Evolutionary conservation across 2,888 invertebrate species (phyloP), one percentile per base, ranked within the genome.

Genomic region (Campoletis raptor): DNA sequence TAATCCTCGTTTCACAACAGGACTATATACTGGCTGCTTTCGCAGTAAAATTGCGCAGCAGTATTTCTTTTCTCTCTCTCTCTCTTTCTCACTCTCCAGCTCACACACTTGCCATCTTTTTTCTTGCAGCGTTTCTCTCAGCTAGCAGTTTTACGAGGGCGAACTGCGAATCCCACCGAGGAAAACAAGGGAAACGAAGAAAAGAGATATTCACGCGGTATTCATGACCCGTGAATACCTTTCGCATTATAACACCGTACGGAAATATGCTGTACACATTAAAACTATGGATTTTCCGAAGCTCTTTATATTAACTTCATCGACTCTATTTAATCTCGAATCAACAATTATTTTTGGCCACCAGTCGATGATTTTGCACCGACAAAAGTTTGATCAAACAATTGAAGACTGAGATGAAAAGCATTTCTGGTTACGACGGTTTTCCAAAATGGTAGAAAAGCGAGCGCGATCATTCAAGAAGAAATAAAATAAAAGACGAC

Each of bases 1-100:
- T 88, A 88, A 88, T 88, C 85, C 86, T 67, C 85, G 81, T 64
- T 80, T 40, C 72, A 72, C 61, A 64, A 66, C 80, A 48, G 37
- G 37, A 72, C 72, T 80, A 61, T 72, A 64, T 45, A 48, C 37
- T 61, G 18, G 61, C 61, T 72, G 52, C 77, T 48, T 66, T 30
- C 69, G 37, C 70, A 42, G 52, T 64, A 24, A 86, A 86, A 88
- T 86, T 86, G 78, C 80, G 80, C 69, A 73, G 66, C 42, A 82
- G 81, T 79, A 52, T 81, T 83, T 81, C 81, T 67, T n/a, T 40
- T 74, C 73, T 77, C 69, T 21, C 76, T 42, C 24, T 52, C 70
- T 74, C 73, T 77, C 69, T 21, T 72, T 42, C 24, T 52, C 70
- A 12, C 73, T 57, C 78, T 36, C 42, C 24, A 42, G 4, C 40